Evolutionary conservation across 92 coral and sea anemone genomes (phyloP).

Genomic region (Desmophyllum pertusum): DNA sequence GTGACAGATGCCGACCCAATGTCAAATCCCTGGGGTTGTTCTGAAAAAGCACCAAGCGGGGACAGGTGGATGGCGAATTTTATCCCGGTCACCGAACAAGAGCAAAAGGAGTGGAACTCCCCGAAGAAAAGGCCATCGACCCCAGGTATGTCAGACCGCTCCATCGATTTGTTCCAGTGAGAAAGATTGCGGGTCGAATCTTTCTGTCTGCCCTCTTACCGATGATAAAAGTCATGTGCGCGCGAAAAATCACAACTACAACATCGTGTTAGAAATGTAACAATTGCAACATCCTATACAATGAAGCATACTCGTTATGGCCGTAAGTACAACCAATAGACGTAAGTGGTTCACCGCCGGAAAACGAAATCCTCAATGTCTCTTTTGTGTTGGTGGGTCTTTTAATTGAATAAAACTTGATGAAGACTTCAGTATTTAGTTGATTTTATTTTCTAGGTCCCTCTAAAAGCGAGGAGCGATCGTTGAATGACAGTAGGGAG

Average conservation of each 20-base stretch:
- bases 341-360: too few relatives aligned
- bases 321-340: too few relatives aligned
- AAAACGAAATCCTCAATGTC: neutral
- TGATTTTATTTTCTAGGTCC: conserved; percentile 3
- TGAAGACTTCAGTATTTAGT: neutral
- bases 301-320: too few relatives aligned
- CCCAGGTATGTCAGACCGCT: conserved; percentile 29
- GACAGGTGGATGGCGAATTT: conserved; percentile 61
- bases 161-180: neutral
- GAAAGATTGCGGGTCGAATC: neutral
- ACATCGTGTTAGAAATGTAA: too few relatives aligned
- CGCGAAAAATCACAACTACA: too few relatives aligned
- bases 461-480: conserved; percentile 1
- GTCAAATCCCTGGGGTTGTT: conserved; percentile 35
- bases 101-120: neutral
- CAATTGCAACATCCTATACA: too few relatives aligned
- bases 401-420: neutral
- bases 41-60: neutral
- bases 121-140: conserved; percentile 16
- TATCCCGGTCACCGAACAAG: neutral
- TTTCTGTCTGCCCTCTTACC: neutral
- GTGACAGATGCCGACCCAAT: conserved; percentile 61
- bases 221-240: too few relatives aligned
- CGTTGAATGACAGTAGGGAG: conserved; percentile 12
- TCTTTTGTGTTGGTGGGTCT: neutral